These are phyloP conservation scores for Channa striata DNA, from an alignment of 2,797 vertebrate genomes.

Conservation along the genomic window DNA sequence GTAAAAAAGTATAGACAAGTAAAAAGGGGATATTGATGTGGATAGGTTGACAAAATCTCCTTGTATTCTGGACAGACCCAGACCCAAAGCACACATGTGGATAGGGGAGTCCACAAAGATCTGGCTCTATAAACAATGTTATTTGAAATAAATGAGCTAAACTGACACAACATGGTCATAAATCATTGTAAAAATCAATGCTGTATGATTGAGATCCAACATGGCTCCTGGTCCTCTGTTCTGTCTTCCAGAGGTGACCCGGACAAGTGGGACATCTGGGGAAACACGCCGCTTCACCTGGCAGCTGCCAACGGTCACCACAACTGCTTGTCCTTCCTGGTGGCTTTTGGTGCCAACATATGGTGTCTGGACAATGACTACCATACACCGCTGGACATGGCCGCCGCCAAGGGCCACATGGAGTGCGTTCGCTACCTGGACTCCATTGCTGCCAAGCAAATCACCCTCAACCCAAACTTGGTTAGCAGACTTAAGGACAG, in stretches of 20 bases:
- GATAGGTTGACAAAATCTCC: too few relatives aligned
- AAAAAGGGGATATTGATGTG: too few relatives aligned
- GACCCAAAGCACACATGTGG: too few relatives aligned
- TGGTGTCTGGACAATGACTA: conserved; percentile 99
- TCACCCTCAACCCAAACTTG: conserved; percentile 92
- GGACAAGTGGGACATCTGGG: conserved; percentile 98
- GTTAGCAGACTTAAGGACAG: conserved; percentile 93
- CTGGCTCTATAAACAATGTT: too few relatives aligned
- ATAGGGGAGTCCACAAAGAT: neutral
- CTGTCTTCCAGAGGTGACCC: conserved; percentile 88
- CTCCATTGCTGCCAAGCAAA: conserved; percentile 95
- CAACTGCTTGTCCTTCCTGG: conserved; percentile 94
- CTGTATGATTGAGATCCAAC: conserved; percentile 3
- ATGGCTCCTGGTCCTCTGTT: neutral
- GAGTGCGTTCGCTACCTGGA: conserved; percentile 95
- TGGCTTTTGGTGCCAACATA: conserved; percentile 95
- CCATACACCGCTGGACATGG: conserved; percentile 96
- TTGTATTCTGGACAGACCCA: too few relatives aligned
- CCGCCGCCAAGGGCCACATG: conserved; percentile 94
- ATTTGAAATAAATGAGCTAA: too few relatives aligned
- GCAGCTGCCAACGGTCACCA: conserved; percentile 93
- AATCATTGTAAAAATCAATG: neutral
- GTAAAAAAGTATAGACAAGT: too few relatives aligned
- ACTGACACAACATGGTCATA: too few relatives aligned
- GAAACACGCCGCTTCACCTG: conserved; percentile 95